Percentiles rank a stretch among this genome's conserved stretches.
phyloP scores from a whole-genome alignment of 2,113 vertebrate genomes.

The Riparia riparia region DNA sequence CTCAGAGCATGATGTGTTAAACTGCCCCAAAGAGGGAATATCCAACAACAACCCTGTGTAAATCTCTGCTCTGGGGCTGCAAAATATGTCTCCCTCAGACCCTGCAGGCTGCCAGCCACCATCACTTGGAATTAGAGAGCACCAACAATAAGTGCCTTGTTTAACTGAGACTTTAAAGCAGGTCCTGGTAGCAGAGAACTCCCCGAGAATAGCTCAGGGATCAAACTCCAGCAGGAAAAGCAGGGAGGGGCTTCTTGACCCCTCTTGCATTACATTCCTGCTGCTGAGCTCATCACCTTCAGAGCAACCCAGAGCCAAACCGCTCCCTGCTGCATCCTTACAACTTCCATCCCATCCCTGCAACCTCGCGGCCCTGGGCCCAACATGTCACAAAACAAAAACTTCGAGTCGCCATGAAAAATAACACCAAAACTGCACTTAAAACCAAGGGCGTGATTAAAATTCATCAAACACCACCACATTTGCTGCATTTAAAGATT shows the following conservation, averaged over 20 bases:
- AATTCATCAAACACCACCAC: neutral
- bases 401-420: fast-evolving
- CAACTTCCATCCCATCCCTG: neutral
- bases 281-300: neutral
- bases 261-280: neutral
- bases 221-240: neutral
- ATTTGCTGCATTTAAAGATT: neutral
- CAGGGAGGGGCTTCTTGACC: neutral
- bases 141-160: constrained; percentile 28
- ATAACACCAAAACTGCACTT: neutral
- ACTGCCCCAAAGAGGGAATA: neutral
- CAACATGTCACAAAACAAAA: neutral
- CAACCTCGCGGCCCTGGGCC: fast-evolving
- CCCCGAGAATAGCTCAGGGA: neutral
- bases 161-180: neutral
- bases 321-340: neutral
- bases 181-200: neutral
- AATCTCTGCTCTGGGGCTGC: neutral
- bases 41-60: neutral
- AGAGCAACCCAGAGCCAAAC: neutral
- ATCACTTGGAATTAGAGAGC: neutral
- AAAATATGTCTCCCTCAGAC: neutral
- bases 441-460: neutral
- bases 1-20: neutral
- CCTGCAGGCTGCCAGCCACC: neutral